phyloP scores from a whole-genome alignment of 2,888 invertebrate genomes.

The Diachrysia chrysitis region DNA sequence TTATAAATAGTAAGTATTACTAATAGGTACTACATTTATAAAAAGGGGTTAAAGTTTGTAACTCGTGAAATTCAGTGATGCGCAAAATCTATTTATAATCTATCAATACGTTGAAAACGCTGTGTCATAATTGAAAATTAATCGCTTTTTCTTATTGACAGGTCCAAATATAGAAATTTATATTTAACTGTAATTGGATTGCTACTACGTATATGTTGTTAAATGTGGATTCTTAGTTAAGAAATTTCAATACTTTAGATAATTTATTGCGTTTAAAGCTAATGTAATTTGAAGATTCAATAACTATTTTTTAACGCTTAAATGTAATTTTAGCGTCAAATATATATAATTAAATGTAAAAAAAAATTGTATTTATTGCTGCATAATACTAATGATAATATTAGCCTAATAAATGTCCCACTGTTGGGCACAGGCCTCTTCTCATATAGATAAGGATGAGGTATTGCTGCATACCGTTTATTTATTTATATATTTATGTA shows the following conservation, averaged over 20 bases:
- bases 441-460: too few relatives aligned
- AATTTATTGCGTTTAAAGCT: not conserved
- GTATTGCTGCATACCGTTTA: not conserved
- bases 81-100: slow-evolving; percentile 55
- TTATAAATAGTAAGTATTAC: too few relatives aligned
- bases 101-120: slow-evolving; percentile 35
- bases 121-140: slow-evolving; percentile 50
- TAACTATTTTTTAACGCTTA: not conserved
- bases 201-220: not conserved
- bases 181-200: slow-evolving; percentile 20
- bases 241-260: not conserved
- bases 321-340: not conserved
- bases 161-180: slow-evolving; percentile 25
- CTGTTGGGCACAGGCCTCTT: too few relatives aligned
- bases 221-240: not conserved
- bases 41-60: slow-evolving; percentile 32
- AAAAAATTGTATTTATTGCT: too few relatives aligned
- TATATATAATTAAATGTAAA: not conserved
- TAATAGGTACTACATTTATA: slow-evolving; percentile 27
- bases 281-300: not conserved
- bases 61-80: slow-evolving; percentile 41
- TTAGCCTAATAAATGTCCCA: too few relatives aligned
- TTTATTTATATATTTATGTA: too few relatives aligned
- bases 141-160: slow-evolving; percentile 40
- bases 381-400: too few relatives aligned